phyloP scores from a whole-genome alignment of 2,113 vertebrate genomes.

The Herpailurus yagouaroundi region DNA sequence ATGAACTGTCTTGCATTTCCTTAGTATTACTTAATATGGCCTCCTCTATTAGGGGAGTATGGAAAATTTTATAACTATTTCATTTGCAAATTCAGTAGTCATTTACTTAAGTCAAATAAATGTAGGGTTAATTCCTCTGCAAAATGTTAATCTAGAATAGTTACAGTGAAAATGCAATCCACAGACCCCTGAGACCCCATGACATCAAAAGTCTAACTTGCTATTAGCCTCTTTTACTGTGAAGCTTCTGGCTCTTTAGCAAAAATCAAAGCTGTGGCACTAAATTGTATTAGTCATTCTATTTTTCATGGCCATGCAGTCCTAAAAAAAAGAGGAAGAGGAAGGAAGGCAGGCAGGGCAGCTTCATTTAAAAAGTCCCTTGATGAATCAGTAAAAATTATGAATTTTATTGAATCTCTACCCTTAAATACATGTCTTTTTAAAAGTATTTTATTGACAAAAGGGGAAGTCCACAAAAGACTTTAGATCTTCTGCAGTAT shows the following conservation, averaged over 20 bases:
- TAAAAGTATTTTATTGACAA: neutral
- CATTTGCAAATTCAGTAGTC: conserved; percentile 79
- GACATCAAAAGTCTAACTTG: neutral
- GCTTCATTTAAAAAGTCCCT: neutral
- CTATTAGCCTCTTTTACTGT: neutral
- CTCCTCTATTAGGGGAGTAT: conserved; percentile 68
- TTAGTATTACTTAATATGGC: conserved; percentile 70
- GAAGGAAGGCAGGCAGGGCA: neutral
- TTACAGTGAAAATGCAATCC: neutral
- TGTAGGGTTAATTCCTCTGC: neutral
- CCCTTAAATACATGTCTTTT: neutral
- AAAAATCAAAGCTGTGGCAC: neutral
- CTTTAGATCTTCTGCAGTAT: neutral
- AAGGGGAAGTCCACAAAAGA: neutral
- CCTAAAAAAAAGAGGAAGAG: neutral
- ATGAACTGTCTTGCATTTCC: conserved; percentile 75
- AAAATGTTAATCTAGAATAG: neutral
- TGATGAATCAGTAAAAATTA: neutral
- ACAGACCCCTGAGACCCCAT: neutral
- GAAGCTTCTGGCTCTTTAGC: neutral
- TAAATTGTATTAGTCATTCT: neutral
- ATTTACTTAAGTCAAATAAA: conserved; percentile 21
- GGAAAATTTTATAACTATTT: conserved; percentile 71
- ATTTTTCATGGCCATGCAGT: neutral
- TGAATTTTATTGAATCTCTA: neutral